These are phyloP conservation scores for Anoplolepis gracilipes DNA, from an alignment of 1,140 invertebrate genomes.

Conservation along the genomic window DNA sequence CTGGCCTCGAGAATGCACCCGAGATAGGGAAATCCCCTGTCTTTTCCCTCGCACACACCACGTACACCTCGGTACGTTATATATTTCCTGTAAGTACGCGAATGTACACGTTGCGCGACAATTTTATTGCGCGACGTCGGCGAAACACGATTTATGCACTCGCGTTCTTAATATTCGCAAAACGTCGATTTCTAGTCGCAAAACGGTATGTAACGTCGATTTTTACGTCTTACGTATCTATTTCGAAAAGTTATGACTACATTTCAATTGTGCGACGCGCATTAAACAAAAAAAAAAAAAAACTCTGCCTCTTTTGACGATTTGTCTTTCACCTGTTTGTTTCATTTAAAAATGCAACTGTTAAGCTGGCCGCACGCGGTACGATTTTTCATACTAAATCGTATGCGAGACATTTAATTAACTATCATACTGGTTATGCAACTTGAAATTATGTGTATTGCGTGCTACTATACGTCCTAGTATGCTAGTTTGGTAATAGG, in stretches of 20 bases:
- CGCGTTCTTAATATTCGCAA: neutral
- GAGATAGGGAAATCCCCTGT: constrained; percentile 60
- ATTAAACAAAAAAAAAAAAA: neutral
- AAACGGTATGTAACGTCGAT: neutral
- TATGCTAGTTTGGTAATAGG: too few species aligned
- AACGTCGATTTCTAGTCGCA: neutral
- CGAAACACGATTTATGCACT: constrained; percentile 19
- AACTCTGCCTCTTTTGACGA: too few species aligned
- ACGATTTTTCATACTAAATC: too few species aligned
- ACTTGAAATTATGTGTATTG: too few species aligned
- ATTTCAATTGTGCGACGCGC: neutral
- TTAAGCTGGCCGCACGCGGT: too few species aligned
- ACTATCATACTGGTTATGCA: too few species aligned
- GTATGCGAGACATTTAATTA: too few species aligned
- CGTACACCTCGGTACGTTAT: neutral
- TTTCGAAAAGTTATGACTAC: neutral
- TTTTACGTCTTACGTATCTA: neutral
- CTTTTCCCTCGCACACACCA: neutral
- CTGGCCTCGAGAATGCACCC: constrained; percentile 33
- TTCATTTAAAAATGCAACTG: neutral
- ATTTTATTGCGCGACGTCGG: constrained; percentile 29
- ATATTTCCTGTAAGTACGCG: constrained; percentile 15
- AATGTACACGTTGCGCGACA: neutral
- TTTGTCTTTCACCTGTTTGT: neutral
- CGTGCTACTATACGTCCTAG: too few species aligned